Percentiles rank a stretch among this genome's conserved stretches.
These are phyloP conservation scores for Phyllotis vaccarum DNA, from an alignment of 2,797 vertebrate genomes.

Conservation along the genomic window DNA sequence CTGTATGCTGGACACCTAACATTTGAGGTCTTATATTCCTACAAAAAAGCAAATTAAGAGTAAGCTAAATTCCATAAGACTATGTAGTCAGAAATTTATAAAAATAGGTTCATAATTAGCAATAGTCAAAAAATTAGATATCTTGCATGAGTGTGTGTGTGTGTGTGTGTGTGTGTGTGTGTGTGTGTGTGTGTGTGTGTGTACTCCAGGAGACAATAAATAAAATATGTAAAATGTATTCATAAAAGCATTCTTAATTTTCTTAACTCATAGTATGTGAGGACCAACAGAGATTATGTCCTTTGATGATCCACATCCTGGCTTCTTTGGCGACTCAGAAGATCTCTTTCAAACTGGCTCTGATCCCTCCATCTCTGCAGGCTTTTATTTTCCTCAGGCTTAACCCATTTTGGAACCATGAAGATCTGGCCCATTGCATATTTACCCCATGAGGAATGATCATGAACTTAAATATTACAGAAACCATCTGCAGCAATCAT, in stretches of 20 bases:
- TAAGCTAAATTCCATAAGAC: slow-evolving; percentile 13
- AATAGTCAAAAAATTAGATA: slow-evolving; percentile 15
- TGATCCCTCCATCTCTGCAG: background rate
- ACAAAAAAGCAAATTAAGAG: slow-evolving; percentile 41
- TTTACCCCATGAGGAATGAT: background rate
- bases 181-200: slow-evolving; percentile 46
- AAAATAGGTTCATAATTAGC: slow-evolving; percentile 1
- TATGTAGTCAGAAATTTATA: background rate
- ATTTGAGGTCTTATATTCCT: slow-evolving; percentile 32
- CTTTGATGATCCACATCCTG: background rate
- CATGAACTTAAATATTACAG: background rate
- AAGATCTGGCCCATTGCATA: background rate
- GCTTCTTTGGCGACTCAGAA: background rate
- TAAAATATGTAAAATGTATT: slow-evolving; percentile 70
- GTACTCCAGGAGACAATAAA: slow-evolving; percentile 68
- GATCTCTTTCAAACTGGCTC: background rate
- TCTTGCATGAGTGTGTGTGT: background rate
- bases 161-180: slow-evolving; percentile 67
- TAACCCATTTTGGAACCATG: background rate
- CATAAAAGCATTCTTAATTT: background rate
- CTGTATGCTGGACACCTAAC: background rate
- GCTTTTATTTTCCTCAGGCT: background rate
- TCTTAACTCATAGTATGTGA: background rate
- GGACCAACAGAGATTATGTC: background rate
- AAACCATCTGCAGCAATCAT: background rate